These are phyloP conservation scores for Stenchaetothrips biformis DNA, from an alignment of 2,888 invertebrate genomes.

Conservation along the genomic window DNA sequence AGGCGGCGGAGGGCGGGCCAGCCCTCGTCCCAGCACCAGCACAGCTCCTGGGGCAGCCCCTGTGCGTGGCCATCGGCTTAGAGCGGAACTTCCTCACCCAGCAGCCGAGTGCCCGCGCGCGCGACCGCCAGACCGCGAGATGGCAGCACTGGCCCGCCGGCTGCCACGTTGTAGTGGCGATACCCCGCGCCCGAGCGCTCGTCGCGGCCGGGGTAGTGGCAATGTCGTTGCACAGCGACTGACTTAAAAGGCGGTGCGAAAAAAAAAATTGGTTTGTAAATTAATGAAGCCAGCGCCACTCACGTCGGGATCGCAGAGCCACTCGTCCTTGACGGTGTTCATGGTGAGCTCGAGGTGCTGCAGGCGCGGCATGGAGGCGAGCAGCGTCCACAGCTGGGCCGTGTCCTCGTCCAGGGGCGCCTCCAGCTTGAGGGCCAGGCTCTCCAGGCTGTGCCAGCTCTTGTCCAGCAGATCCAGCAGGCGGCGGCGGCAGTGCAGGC, in stretches of 20 bases:
- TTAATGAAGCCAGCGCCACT: too few relatives aligned
- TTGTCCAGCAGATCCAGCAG: constrained; percentile 15
- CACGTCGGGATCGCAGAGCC: constrained; percentile 4
- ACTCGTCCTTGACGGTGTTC: not conserved
- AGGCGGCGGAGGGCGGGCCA: not conserved
- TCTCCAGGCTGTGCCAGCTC: constrained; percentile 11
- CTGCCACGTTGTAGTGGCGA: too few relatives aligned
- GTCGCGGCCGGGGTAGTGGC: too few relatives aligned
- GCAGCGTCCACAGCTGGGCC: not conserved
- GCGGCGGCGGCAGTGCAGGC: not conserved
- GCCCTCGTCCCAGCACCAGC: constrained; percentile 13
- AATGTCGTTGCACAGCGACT: too few relatives aligned
- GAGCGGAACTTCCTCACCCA: too few relatives aligned
- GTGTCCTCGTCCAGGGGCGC: constrained; percentile 7
- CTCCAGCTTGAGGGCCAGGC: not conserved
- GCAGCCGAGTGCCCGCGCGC: too few relatives aligned
- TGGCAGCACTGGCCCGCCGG: too few relatives aligned
- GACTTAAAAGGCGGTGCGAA: too few relatives aligned
- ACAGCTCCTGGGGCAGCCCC: not conserved
- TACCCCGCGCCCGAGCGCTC: too few relatives aligned
- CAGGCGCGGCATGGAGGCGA: constrained; percentile 16
- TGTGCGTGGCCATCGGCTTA: not conserved
- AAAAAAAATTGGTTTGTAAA: too few relatives aligned
- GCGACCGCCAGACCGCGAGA: too few relatives aligned
- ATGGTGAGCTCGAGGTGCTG: constrained; percentile 3